Base-by-base conservation (phyloP, 1,140 invertebrate species). In the Drosophila setifemur region DNA sequence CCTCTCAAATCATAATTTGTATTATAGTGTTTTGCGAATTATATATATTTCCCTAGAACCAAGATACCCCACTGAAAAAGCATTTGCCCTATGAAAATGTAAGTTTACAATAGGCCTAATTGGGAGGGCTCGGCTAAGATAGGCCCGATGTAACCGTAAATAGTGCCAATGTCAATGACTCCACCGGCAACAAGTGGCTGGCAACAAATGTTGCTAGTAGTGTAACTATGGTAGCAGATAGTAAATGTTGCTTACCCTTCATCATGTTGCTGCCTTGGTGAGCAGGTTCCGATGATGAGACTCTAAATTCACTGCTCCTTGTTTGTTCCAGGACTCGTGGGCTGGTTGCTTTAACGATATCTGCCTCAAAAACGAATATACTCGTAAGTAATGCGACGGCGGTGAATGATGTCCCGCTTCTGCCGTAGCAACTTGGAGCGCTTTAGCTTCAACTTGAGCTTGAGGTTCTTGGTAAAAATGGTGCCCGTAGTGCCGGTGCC, bases 241-340 rank as follows among this genome's bases (percentile, higher is more conserved):
- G n/a, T n/a, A n/a, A n/a, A n/a, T n/a, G n/a, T n/a, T n/a, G n/a
- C n/a, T n/a, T 85, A 88, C 85, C 85, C 55, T 66, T 28, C 85
- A 88, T 88, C 54, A 58, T 83, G 70, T 28, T 68, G 85, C 79
- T 73, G 85, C 85, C 73, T 43, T 72, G 45, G 37, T 66, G 26
- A 83, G 73, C 85, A 76, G 79, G 67, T 76, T 73, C 77, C 77
- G 37, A 55, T 82, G 55, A 74, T 66, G 55, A 74, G 67, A 63
- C 61, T 63, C n/a, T 40, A 49, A 73, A 54, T 74, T 64, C 57
- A 37, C 52, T 66, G 53, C 37, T 50, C 31, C 19, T 23, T 23
- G 42, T 14, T 33, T 4, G 11, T 35, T 44, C 45, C 31, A 55
- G 18, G 21, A 11, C 50, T 37, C 45, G 42, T 8, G 39, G 18